Evolutionary conservation across 92 coral and sea anemone genomes (phyloP), one percentile per base, ranked within the genome.

Genomic region (Micromussa lordhowensis): DNA sequence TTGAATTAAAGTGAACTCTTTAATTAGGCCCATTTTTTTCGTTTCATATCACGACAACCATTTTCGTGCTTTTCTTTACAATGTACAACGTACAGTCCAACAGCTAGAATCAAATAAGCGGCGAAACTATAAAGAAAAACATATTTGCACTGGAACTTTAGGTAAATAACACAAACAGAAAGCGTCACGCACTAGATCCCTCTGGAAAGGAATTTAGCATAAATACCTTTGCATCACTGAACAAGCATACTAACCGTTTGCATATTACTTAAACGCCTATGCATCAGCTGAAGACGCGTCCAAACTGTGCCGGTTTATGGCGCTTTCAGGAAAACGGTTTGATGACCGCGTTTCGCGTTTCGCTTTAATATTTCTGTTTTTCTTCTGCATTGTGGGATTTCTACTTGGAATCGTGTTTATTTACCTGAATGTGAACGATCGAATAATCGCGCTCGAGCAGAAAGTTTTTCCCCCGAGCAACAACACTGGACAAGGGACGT

Each of bases 341-440:
- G 94, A 92, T 53, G 90, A 85, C 26, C 69, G 71, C 53, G 84
- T 92, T 0, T 82, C 92, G 24, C 92, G 94, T 34, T 34, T 85
- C 16, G 51, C 78, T 31, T 80, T 92, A 16, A 36, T 80, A 28
- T 78, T 72, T 73, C 85, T 92, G 21, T 80, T 88, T 32, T 75
- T 92, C 31, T 84, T 79, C 59, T 84, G 92, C 54, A 77, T 84
- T 18, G 70, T 84, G 61, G 94, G 90, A 19, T 75, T 88, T 81
- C 81, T 88, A 1, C 71, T 88, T 40, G 86, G 92, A n/a, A 80
- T 84, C 15, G 94, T 92, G 75, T 88, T 92, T 71, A 92, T 92
- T 66, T 92, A 84, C n/a, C 80, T 83, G 26, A 86, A 84, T 21
- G 79, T 91, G 68, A 76, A 88, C 69, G 49, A 87, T 19, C 82